These are phyloP conservation scores for Prorops nasuta DNA, from an alignment of 1,140 invertebrate species.

Conservation along the genomic window DNA sequence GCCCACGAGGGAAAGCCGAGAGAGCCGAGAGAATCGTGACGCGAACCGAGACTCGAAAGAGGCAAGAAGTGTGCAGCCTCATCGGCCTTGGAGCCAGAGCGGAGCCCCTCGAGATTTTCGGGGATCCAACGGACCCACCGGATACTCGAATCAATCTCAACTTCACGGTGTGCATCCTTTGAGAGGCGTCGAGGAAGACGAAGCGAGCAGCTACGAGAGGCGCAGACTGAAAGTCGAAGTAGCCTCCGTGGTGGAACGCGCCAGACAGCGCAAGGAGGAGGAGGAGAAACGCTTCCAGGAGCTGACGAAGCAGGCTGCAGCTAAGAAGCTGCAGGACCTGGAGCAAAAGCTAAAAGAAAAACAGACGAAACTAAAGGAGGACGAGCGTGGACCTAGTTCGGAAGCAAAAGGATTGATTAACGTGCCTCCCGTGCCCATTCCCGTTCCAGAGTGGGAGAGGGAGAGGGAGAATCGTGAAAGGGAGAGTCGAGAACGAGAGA, in stretches of 20 bases:
- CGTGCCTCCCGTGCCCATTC: constrained; percentile 53
- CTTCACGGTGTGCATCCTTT: constrained; percentile 39
- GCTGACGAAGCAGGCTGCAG: constrained; percentile 59
- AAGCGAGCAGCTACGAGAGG: constrained; percentile 67
- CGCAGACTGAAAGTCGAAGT: constrained; percentile 67
- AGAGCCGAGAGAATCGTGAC: constrained; percentile 38
- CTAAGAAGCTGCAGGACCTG: constrained; percentile 64
- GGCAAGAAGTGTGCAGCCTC: constrained; percentile 31
- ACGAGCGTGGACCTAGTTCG: constrained; percentile 41
- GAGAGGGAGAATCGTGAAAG: constrained; percentile 54
- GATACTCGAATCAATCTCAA: constrained; percentile 34
- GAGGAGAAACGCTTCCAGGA: constrained; percentile 76
- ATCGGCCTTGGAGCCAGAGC: constrained; percentile 45
- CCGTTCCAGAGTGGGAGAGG: constrained; percentile 60
- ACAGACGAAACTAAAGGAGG: constrained; percentile 51
- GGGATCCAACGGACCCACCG: constrained; percentile 33
- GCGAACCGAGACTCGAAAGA: constrained; percentile 37
- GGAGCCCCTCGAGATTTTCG: constrained; percentile 40
- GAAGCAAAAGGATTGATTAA: constrained; percentile 45
- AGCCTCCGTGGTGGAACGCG: constrained; percentile 70
- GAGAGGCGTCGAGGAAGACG: constrained; percentile 67
- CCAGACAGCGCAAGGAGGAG: constrained; percentile 75
- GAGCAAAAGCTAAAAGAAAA: constrained; percentile 63
- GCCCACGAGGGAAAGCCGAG: too few relatives aligned
- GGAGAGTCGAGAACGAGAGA: constrained; percentile 50